A percentile compares a stretch with the other conserved stretches of the same genome.
Evolutionary conservation across 2,113 vertebrate species (phyloP).

Genomic region (Perccottus glenii): DNA sequence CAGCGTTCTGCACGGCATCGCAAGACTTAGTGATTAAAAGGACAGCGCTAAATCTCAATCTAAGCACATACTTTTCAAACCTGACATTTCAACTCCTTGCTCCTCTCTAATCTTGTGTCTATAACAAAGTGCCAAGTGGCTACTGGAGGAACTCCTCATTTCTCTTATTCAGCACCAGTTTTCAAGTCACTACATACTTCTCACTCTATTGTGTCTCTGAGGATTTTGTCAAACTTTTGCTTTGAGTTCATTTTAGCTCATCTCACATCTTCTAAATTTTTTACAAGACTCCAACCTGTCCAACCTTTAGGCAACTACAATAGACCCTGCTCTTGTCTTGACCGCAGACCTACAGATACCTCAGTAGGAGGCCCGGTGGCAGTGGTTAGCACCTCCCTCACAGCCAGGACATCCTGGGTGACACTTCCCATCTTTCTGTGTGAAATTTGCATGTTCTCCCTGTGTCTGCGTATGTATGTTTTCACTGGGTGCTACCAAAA

Average conservation of each 20-base stretch:
- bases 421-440: too few relatives aligned
- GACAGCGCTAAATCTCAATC: conserved; percentile 61
- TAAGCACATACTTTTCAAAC: conserved; percentile 62
- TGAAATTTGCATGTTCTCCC: too few relatives aligned
- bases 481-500: too few relatives aligned
- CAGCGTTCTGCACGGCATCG: conserved; percentile 37
- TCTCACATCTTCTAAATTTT: conserved; percentile 11
- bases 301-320: not conserved
- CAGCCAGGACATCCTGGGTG: too few relatives aligned
- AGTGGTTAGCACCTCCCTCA: too few relatives aligned
- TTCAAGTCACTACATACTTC: conserved; percentile 1
- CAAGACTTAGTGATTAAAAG: conserved; percentile 61
- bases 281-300: not conserved
- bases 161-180: not conserved
- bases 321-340: not conserved
- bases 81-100: conserved; percentile 70
- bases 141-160: conserved; percentile 30
- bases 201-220: not conserved
- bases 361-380: too few relatives aligned
- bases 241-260: conserved; percentile 12
- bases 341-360: not conserved
- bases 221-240: conserved; percentile 10
- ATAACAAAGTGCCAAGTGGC: conserved; percentile 39
- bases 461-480: too few relatives aligned
- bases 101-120: conserved; percentile 54